Percentiles rank a stretch among this genome's conserved stretches.
Evolutionary conservation across 2,113 vertebrate genomes (phyloP).

Genomic region (Myrmecobius fasciatus): DNA sequence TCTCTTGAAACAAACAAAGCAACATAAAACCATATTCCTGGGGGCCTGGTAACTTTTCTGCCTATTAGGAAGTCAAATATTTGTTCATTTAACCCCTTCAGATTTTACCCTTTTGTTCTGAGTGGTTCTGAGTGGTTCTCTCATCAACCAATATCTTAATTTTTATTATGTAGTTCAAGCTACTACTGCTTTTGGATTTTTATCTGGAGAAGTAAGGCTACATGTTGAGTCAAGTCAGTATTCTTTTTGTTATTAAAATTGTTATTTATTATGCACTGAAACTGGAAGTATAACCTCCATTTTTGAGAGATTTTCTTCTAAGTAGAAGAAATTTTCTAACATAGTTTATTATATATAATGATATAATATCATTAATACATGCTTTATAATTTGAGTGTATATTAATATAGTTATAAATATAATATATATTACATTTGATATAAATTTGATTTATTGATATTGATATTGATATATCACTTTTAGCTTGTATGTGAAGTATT

Average conservation of each 20-base stretch:
- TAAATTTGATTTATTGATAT: too few relatives aligned
- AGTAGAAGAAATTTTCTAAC: background rate
- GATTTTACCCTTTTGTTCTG: background rate
- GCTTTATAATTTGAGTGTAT: background rate
- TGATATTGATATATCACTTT: background rate
- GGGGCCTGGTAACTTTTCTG: too few relatives aligned
- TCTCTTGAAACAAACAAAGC: background rate
- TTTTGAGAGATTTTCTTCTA: background rate
- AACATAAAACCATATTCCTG: too few relatives aligned
- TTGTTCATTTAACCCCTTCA: background rate
- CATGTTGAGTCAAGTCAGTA: background rate
- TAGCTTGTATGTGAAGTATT: background rate
- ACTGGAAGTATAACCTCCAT: background rate
- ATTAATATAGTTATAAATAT: background rate
- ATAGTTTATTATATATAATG: background rate
- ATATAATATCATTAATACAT: too few relatives aligned
- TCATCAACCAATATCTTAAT: background rate
- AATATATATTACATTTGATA: background rate
- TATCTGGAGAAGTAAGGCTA: background rate
- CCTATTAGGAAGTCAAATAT: background rate
- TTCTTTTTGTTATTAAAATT: background rate
- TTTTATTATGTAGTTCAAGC: background rate
- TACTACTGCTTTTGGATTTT: background rate
- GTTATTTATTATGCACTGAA: background rate
- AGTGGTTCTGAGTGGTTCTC: background rate